phyloP scores from a whole-genome alignment of 2,888 invertebrate genomes.

The Eupithecia abbreviata region DNA sequence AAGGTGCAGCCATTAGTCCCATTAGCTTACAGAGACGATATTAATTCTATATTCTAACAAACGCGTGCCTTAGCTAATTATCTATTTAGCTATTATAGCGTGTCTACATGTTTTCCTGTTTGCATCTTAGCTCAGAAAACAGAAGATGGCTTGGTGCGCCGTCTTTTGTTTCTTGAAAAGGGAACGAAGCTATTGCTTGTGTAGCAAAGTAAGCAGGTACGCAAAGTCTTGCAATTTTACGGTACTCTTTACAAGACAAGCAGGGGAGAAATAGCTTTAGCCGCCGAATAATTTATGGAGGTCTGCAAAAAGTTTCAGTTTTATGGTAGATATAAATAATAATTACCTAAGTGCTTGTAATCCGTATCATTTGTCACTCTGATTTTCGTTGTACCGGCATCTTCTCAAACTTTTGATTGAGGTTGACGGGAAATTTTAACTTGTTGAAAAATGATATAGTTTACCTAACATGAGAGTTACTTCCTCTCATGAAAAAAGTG shows the following conservation, averaged over 20 bases:
- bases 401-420: neutral
- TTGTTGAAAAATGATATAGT: neutral
- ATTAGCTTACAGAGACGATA: neutral
- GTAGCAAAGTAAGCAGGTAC: neutral
- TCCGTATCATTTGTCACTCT: neutral
- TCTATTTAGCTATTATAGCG: neutral
- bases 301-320: neutral
- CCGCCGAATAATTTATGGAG: neutral
- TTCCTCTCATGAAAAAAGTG: neutral
- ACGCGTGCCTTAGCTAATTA: neutral
- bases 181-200: neutral
- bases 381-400: neutral
- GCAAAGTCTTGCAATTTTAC: neutral
- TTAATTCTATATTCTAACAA: conserved; percentile 1
- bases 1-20: neutral
- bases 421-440: neutral
- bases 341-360: neutral
- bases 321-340: neutral
- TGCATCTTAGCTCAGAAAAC: neutral
- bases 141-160: neutral
- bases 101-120: neutral
- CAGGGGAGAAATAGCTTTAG: neutral
- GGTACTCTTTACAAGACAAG: neutral
- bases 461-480: neutral
- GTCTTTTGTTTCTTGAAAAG: neutral